Percentiles rank a stretch among this genome's conserved stretches.
These are phyloP conservation scores for Platycheirus albimanus DNA, from an alignment of 2,888 invertebrate species.

Conservation along the genomic window DNA sequence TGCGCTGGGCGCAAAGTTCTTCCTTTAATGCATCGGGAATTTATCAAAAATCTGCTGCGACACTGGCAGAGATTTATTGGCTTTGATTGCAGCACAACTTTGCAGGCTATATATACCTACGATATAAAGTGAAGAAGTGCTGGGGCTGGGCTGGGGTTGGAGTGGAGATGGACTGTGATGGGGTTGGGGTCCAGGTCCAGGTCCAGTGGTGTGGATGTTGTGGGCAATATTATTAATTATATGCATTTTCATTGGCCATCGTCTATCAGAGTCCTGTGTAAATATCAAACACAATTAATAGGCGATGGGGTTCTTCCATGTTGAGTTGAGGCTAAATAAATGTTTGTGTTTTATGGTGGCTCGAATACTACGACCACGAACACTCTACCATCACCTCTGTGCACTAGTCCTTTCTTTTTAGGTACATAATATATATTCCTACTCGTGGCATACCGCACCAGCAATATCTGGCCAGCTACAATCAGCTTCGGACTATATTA, in stretches of 20 bases:
- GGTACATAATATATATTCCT: too few relatives aligned
- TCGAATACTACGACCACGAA: too few relatives aligned
- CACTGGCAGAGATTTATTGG: slow-evolving; percentile 65
- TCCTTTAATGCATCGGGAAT: slow-evolving; percentile 70
- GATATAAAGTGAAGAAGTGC: not conserved
- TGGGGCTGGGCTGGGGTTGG: not conserved
- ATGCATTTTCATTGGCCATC: slow-evolving; percentile 55
- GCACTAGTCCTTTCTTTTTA: too few relatives aligned
- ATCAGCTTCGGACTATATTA: slow-evolving; percentile 27
- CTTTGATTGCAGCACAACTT: slow-evolving; percentile 51
- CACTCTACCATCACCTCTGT: not conserved
- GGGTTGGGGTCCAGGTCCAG: too few relatives aligned
- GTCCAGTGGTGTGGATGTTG: too few relatives aligned
- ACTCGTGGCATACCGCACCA: too few relatives aligned
- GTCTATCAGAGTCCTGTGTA: slow-evolving; percentile 53
- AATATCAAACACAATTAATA: slow-evolving; percentile 69
- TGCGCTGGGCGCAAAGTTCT: slow-evolving; percentile 51
- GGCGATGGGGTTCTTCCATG: slow-evolving; percentile 28
- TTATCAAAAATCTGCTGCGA: slow-evolving; percentile 69
- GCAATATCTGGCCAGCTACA: not conserved
- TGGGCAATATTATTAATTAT: slow-evolving; percentile 58
- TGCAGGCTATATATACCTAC: too few relatives aligned
- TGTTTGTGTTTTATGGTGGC: slow-evolving; percentile 48
- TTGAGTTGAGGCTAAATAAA: slow-evolving; percentile 39
- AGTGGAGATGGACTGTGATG: not conserved